Evolutionary conservation across 2,797 vertebrate species (phyloP).

Genomic region (Hephaestus fuliginosus): DNA sequence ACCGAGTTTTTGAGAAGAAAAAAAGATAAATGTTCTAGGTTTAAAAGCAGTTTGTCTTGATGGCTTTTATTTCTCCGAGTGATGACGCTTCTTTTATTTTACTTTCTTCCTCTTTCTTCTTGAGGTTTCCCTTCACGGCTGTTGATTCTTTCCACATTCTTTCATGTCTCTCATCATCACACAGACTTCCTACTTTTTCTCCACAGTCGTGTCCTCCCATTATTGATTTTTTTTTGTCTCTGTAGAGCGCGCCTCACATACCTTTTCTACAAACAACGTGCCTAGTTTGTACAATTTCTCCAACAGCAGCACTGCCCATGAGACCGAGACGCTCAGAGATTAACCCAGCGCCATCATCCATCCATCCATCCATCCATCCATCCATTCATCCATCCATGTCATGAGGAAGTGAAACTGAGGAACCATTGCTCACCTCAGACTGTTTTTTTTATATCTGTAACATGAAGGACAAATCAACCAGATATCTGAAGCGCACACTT

Average conservation of each 20-base stretch:
- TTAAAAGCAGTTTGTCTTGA: constrained; percentile 60
- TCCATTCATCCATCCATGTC: constrained; percentile 13
- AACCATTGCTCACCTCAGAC: constrained; percentile 20
- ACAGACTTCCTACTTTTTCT: not conserved
- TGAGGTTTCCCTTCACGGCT: not conserved
- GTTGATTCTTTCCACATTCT: not conserved
- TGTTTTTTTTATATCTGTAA: constrained; percentile 12
- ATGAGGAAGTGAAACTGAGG: constrained; percentile 17
- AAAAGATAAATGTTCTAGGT: constrained; percentile 65
- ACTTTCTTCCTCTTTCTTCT: constrained; percentile 4
- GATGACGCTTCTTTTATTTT: constrained; percentile 15
- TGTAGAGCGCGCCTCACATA: constrained; percentile 49
- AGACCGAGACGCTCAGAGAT: constrained; percentile 73
- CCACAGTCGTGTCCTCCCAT: not conserved
- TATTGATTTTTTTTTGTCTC: constrained; percentile 33
- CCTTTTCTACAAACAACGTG: constrained; percentile 77
- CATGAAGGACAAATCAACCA: constrained; percentile 22
- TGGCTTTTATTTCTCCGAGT: constrained; percentile 58
- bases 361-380: not conserved
- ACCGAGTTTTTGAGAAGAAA: constrained; percentile 64
- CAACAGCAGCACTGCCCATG: constrained; percentile 80
- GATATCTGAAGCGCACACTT: constrained; percentile 8
- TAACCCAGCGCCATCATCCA: constrained; percentile 52
- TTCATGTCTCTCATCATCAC: not conserved
- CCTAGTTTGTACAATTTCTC: constrained; percentile 77